A percentile compares a stretch with the other conserved stretches of the same genome.
Conservation (phyloP, 2,113 vertebrate species). For the Cyanoliseus patagonus region DNA sequence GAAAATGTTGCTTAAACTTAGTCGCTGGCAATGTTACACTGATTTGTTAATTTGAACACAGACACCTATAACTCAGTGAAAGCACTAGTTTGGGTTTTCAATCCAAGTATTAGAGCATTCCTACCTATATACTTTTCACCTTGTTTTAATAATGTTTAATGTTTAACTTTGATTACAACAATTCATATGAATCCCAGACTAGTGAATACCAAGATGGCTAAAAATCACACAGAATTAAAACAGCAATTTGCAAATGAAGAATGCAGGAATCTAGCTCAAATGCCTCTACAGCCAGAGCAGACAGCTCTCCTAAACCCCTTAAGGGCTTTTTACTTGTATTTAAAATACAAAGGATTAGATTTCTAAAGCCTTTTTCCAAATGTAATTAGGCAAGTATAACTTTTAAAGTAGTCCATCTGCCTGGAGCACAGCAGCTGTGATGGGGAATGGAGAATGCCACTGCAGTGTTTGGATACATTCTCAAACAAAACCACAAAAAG, state of each 20-base stretch:
- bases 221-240: background rate
- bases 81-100: background rate
- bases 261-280: background rate
- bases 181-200: background rate
- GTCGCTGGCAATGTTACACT: background rate
- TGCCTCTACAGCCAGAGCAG: background rate
- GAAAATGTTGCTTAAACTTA: background rate
- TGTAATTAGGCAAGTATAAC: conserved; percentile 39
- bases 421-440: conserved; percentile 49
- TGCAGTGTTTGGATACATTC: conserved; percentile 32
- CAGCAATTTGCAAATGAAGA: background rate
- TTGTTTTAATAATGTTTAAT: background rate
- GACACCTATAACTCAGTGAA: background rate
- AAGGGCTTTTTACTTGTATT: conserved; percentile 9
- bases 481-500: conserved; percentile 4
- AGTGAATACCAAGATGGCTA: background rate
- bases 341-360: conserved; percentile 18
- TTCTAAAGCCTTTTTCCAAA: conserved; percentile 20
- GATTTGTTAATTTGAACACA: background rate
- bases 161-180: background rate
- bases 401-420: conserved; percentile 33
- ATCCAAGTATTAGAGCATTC: background rate
- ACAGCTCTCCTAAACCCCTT: background rate
- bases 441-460: background rate
- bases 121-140: background rate